phyloP scores from a whole-genome alignment of 2,113 vertebrate species.

The Myotis davidii region DNA sequence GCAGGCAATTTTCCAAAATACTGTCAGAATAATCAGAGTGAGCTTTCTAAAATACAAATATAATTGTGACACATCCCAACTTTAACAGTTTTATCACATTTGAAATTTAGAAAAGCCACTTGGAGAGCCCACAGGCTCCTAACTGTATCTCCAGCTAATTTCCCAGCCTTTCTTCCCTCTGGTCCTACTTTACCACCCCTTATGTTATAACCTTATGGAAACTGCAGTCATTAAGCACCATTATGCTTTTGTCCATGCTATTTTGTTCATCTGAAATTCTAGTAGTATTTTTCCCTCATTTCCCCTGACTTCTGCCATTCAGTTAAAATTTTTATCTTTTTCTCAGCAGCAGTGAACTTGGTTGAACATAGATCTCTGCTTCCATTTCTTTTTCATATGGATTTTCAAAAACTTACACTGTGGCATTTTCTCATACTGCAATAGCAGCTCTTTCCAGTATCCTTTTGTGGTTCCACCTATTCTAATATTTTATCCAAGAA shows the following conservation, averaged over 20 bases:
- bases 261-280: not conserved
- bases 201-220: not conserved
- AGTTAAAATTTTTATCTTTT: not conserved
- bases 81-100: not conserved
- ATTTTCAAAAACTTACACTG: not conserved
- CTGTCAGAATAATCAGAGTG: not conserved
- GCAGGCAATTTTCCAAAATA: not conserved
- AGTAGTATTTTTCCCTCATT: not conserved
- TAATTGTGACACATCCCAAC: too few relatives aligned
- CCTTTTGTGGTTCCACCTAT: not conserved
- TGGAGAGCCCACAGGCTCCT: rapidly evolving
- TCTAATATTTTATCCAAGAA: not conserved
- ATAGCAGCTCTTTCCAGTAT: not conserved
- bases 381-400: not conserved
- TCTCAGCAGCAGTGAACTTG: not conserved
- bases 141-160: not conserved
- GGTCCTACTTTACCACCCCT: not conserved
- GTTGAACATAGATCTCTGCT: not conserved
- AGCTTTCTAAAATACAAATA: not conserved
- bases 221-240: not conserved
- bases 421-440: not conserved
- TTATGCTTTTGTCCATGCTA: not conserved
- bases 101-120: not conserved
- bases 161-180: not conserved
- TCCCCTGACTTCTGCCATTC: not conserved